Conservation (phyloP, 2,888 invertebrate species). For the Hipparchia sbordonii region DNA sequence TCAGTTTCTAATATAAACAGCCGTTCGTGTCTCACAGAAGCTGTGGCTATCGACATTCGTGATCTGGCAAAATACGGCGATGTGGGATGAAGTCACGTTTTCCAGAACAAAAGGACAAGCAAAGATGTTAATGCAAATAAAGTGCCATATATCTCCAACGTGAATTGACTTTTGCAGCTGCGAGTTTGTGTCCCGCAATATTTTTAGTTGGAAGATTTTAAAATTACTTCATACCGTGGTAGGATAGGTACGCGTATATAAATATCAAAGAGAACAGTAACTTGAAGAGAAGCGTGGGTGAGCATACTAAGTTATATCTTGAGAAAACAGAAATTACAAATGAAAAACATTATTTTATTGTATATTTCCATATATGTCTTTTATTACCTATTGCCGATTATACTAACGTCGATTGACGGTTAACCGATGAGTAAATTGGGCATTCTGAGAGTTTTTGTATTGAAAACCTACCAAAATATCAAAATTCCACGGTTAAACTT, state of each 20-base stretch:
- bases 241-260: background rate
- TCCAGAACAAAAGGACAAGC: slow-evolving; percentile 55
- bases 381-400: background rate
- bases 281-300: background rate
- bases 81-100: slow-evolving; percentile 69
- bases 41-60: slow-evolving; percentile 53
- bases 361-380: too few relatives aligned
- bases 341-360: background rate
- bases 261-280: background rate
- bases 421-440: too few relatives aligned
- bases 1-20: background rate
- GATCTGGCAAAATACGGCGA: slow-evolving; percentile 63
- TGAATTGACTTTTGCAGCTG: slow-evolving; percentile 54
- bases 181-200: slow-evolving; percentile 40
- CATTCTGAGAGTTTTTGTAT: too few relatives aligned
- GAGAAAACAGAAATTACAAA: background rate
- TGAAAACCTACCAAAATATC: too few relatives aligned
- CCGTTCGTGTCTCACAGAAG: slow-evolving; percentile 13
- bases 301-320: background rate
- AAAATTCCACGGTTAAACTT: too few relatives aligned
- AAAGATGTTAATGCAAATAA: slow-evolving; percentile 65
- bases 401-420: too few relatives aligned
- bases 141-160: slow-evolving; percentile 56
- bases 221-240: background rate
- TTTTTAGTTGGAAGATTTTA: slow-evolving; percentile 8